These are phyloP conservation scores for Zosterops lateralis DNA, from an alignment of 2,113 vertebrate genomes.

Conservation along the genomic window DNA sequence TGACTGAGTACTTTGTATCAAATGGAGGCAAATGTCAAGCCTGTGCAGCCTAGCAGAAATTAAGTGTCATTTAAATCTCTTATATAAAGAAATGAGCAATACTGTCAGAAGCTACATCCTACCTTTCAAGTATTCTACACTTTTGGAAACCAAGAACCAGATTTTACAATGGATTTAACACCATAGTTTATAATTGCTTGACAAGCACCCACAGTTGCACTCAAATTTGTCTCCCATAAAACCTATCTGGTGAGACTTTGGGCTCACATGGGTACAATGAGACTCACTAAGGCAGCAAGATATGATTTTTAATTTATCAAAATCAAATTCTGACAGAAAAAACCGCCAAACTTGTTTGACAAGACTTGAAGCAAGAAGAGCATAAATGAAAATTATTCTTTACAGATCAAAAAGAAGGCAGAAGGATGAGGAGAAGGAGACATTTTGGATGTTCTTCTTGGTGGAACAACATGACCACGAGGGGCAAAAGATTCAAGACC, in stretches of 20 bases:
- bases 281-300: neutral
- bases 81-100: neutral
- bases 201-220: neutral
- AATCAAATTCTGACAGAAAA: neutral
- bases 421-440: neutral
- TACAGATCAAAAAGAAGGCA: neutral
- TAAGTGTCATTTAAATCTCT: conserved; percentile 2
- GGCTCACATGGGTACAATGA: neutral
- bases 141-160: neutral
- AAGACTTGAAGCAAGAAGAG: neutral
- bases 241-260: neutral
- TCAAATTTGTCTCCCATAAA: neutral
- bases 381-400: neutral
- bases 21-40: conserved; percentile 24
- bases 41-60: conserved; percentile 24
- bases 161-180: neutral
- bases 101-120: neutral
- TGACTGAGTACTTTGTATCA: neutral
- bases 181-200: neutral
- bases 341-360: neutral
- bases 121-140: neutral
- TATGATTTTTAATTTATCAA: neutral
- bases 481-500: neutral
- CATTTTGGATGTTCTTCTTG: neutral
- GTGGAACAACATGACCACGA: neutral